Evolutionary conservation across 30 jellyfish, hydroid and myxozoan species (phyloP), one percentile per base, ranked within the genome.

Genomic region (Aurelia aurita): DNA sequence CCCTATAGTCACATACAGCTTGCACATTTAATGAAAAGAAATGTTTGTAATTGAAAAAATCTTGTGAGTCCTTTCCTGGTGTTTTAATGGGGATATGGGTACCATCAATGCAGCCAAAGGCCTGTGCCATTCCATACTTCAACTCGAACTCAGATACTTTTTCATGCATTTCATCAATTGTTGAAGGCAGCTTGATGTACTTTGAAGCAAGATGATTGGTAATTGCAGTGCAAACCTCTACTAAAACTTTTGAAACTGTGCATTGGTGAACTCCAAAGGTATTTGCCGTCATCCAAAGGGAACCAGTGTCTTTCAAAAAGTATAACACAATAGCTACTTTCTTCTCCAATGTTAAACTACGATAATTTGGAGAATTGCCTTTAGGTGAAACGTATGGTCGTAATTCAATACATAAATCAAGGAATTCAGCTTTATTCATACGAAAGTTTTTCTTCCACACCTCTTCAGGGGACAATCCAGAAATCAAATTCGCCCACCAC

Each of bases 271-370:
- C 87, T 3, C 95, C 91, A 59, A 85, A 85, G n/a, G 64, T 53
- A 70, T 82, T 82, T 53, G 93, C 85, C 20, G 90, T 67, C 93
- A n/a, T n/a, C n/a, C n/a, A n/a, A n/a, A n/a, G n/a, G n/a, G n/a
- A n/a, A n/a, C n/a, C n/a, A n/a, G n/a, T 44, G 66, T 70, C 89
- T 54, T 82, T 84, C 23, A 84, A 47, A 35, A 71, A 70, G 49
- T 70, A 72, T n/a, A 84, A 83, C 80, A 70, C 58, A 44, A 84
- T 39, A 7, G 94, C 90, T 13, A 72, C 84, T 58, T 69, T 70
- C 80, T 72, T 84, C 72, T 72, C 90, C 72, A 84, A 54, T 51
- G 60, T 1, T 53, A 84, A 73, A 43, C 90, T 90, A 15, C 77
- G n/a, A 51, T 51, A 63, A 53, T 72, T 84, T 22, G 94, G 94